These are phyloP conservation scores for Gastrophysa polygoni DNA, from an alignment of 2,888 invertebrate species.

Conservation along the genomic window DNA sequence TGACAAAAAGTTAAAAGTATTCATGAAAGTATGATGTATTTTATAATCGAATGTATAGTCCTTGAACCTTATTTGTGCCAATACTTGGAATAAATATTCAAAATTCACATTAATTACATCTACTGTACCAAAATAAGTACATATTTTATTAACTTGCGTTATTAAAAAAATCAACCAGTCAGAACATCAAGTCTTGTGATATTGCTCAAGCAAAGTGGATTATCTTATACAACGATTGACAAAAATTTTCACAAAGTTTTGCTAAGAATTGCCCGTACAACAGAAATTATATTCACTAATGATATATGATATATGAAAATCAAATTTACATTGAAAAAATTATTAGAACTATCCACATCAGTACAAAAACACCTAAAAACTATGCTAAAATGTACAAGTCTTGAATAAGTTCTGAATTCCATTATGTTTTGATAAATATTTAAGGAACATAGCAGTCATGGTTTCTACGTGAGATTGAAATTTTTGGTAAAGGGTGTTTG, in stretches of 20 bases:
- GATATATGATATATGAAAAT: constrained; percentile 21
- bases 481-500: constrained; percentile 18
- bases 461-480: constrained; percentile 35
- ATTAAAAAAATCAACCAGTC: neutral
- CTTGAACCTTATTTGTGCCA: too few species aligned
- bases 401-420: constrained; percentile 22
- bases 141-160: neutral
- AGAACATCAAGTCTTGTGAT: constrained; percentile 8
- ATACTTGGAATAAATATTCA: neutral
- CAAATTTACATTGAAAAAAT: constrained; percentile 19
- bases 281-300: constrained; percentile 15
- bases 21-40: too few species aligned
- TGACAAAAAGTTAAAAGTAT: too few species aligned
- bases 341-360: constrained; percentile 28
- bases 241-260: neutral
- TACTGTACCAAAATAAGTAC: neutral
- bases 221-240: neutral
- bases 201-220: constrained; percentile 3
- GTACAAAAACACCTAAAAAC: constrained; percentile 33
- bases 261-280: neutral
- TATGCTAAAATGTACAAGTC: constrained; percentile 30
- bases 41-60: too few species aligned
- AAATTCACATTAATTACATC: neutral
- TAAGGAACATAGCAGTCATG: constrained; percentile 41
- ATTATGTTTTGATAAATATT: constrained; percentile 23